These are phyloP conservation scores for Trissolcus brochymenae DNA, from an alignment of 2,888 invertebrate species.

Conservation along the genomic window DNA sequence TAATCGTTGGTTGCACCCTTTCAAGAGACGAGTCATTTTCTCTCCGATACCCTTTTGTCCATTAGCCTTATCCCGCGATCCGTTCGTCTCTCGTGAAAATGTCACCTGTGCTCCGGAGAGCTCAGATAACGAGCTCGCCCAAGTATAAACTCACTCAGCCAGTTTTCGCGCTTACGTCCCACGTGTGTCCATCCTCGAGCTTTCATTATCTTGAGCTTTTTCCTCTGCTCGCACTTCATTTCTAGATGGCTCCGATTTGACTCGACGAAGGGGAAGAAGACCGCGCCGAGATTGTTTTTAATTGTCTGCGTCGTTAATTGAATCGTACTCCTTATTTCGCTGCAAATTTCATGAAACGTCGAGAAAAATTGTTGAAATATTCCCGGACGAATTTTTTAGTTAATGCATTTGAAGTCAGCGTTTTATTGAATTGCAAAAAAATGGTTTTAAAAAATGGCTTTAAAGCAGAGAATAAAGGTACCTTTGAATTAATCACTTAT, in stretches of 20 bases:
- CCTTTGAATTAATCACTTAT: slow-evolving; percentile 54
- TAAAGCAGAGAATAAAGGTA: background rate
- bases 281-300: slow-evolving; percentile 19
- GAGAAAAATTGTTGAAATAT: no score
- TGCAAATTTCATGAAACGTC: no score
- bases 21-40: slow-evolving; percentile 65
- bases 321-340: slow-evolving; percentile 7
- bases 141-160: slow-evolving; percentile 61
- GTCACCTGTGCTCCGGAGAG: slow-evolving; percentile 66
- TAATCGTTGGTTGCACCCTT: slow-evolving; percentile 72
- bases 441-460: no score
- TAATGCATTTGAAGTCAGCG: no score
- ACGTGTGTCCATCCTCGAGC: slow-evolving; percentile 42
- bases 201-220: slow-evolving; percentile 36
- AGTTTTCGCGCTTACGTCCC: slow-evolving; percentile 54
- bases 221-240: slow-evolving; percentile 29
- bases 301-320: slow-evolving; percentile 29
- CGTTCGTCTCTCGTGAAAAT: slow-evolving; percentile 59
- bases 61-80: slow-evolving; percentile 68
- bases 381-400: no score
- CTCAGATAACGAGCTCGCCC: slow-evolving; percentile 66
- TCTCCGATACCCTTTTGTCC: slow-evolving; percentile 68
- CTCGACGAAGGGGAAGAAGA: slow-evolving; percentile 26
- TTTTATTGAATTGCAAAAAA: no score
- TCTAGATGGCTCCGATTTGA: slow-evolving; percentile 30